phyloP scores from a whole-genome alignment of 2,888 invertebrate species.

The Sisyra nigra region DNA sequence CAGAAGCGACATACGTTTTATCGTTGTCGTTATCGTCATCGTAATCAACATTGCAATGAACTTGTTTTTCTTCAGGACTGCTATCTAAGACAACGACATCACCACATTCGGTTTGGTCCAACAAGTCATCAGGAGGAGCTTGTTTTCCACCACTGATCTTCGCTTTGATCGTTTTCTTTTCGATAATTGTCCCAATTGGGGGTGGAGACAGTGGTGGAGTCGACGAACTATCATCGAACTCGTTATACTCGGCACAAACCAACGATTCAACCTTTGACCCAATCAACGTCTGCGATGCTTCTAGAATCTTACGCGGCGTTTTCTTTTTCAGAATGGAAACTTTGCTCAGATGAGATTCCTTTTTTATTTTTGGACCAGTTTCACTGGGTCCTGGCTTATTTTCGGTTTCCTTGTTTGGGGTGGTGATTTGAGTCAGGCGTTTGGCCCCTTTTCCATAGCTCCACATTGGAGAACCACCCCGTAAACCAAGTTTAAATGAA shows the following conservation, averaged over 20 bases:
- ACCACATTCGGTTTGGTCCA: background rate
- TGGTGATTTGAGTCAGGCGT: slow-evolving; percentile 22
- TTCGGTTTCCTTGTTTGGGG: slow-evolving; percentile 13
- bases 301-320: slow-evolving; percentile 19
- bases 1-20: slow-evolving; percentile 36
- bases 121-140: slow-evolving; percentile 1
- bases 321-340: slow-evolving; percentile 43
- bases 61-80: slow-evolving; percentile 29
- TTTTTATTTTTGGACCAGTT: slow-evolving; percentile 23
- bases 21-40: slow-evolving; percentile 38
- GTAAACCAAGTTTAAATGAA: slow-evolving; percentile 41
- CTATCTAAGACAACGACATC: slow-evolving; percentile 19
- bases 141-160: slow-evolving; percentile 2
- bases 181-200: slow-evolving; percentile 13
- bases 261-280: slow-evolving; percentile 31
- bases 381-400: slow-evolving; percentile 12
- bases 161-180: slow-evolving; percentile 4
- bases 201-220: slow-evolving; percentile 37
- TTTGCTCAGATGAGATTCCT: slow-evolving; percentile 30
- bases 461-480: slow-evolving; percentile 55
- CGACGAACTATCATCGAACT: slow-evolving; percentile 40
- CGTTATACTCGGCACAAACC: slow-evolving; percentile 40
- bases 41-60: slow-evolving; percentile 33
- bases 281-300: slow-evolving; percentile 22
- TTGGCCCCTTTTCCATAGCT: slow-evolving; percentile 27